phyloP scores from a whole-genome alignment of 2,888 invertebrate species.

The Polydrusus tereticollis region DNA sequence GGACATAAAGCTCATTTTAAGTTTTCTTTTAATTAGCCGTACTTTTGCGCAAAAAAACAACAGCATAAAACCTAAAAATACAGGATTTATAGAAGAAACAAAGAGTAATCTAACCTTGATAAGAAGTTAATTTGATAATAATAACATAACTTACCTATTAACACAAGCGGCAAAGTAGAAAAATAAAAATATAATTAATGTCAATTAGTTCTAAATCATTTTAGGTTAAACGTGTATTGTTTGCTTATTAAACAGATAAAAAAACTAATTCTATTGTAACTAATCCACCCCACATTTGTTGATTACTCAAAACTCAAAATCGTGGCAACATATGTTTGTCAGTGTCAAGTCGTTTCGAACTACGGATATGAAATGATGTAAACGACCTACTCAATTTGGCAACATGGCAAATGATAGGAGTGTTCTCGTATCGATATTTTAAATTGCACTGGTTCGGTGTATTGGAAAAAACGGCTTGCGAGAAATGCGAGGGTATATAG shows the following conservation, averaged over 20 bases:
- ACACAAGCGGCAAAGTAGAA: neutral
- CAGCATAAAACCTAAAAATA: constrained; percentile 32
- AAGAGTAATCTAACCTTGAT: constrained; percentile 17
- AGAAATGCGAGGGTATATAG: no score
- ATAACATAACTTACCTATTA: neutral
- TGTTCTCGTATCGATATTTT: neutral
- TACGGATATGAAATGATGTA: neutral
- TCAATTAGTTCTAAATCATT: neutral
- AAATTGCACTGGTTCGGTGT: no score
- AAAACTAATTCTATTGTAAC: neutral
- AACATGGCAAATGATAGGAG: neutral
- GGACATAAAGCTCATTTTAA: constrained; percentile 41
- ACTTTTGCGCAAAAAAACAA: constrained; percentile 24
- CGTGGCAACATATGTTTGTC: neutral
- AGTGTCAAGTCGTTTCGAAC: neutral
- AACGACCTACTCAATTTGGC: neutral
- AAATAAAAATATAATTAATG: neutral
- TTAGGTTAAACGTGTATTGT: neutral
- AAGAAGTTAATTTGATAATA: neutral
- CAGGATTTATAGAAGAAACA: constrained; percentile 5
- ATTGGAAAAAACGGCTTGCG: no score
- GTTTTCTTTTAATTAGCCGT: constrained; percentile 19
- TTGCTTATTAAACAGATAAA: constrained; percentile 7
- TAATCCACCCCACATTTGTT: constrained; percentile 12
- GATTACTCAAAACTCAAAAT: neutral